Evolutionary conservation across 2,113 vertebrate species (phyloP).

Genomic region (Heterotilapia buettikoferi): DNA sequence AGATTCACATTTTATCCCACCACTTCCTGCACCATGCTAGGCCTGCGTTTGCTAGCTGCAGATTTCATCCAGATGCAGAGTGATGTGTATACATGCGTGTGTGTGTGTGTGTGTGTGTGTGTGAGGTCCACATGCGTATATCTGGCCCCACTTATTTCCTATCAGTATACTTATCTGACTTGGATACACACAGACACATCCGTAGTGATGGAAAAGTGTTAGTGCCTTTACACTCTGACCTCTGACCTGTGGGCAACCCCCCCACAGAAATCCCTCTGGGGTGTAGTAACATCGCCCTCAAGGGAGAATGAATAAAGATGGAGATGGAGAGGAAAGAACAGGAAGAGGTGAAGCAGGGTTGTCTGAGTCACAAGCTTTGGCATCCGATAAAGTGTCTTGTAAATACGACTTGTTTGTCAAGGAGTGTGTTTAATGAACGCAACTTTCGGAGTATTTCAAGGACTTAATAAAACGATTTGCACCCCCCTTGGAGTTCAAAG

Average conservation of each 20-base stretch:
- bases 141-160: neutral
- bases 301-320: neutral
- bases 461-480: conserved; percentile 73
- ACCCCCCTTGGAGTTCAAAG: conserved; percentile 65
- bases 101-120: conserved; percentile 21
- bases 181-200: neutral
- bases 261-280: neutral
- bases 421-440: conserved; percentile 31
- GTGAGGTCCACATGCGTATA: conserved; percentile 16
- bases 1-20: conserved; percentile 37
- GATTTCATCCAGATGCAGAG: conserved; percentile 66
- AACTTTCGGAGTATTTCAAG: conserved; percentile 43
- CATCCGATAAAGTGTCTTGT: neutral
- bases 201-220: neutral
- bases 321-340: neutral
- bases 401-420: neutral
- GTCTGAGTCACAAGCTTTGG: conserved; percentile 45
- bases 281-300: neutral
- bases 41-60: conserved; percentile 50
- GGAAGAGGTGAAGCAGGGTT: conserved; percentile 5
- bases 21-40: conserved; percentile 32
- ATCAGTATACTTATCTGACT: neutral
- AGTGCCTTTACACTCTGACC: neutral
- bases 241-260: neutral
- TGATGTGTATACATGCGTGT: neutral